Evolutionary conservation across 2,113 vertebrate species (phyloP), one percentile per base, ranked within the genome.

Genomic region (Catharus bicknelli): DNA sequence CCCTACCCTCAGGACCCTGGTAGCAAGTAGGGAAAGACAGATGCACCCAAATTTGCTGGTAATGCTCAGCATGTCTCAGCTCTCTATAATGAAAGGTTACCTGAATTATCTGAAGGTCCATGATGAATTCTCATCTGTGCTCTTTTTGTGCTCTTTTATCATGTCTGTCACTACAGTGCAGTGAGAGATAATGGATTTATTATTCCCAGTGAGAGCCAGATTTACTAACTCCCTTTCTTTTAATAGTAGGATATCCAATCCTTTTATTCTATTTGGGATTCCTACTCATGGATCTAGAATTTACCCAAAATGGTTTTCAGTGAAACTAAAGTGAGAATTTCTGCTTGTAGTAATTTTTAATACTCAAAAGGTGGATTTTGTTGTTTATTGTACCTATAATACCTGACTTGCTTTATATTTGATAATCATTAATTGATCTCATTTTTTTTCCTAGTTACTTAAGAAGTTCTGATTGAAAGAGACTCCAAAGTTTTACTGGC

Each of bases 401-500:
- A 42, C 12, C 25, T 42, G 62, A 63, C 11, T 43, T 79, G 15
- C 3, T 47, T 45, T 6, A 0, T 69, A 50, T 80, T 79, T 84
- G 5, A 15, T 80, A 40, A 22, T 64, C 55, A 47, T 29, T 20
- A 26, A 12, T 50, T 58, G 5, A 19, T 59, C 19, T 75, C 3
- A 16, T 91, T 91, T 82, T 30, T 30, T 86, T 83, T 76, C 5
- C 29, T 72, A 61, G 30, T 7, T 72, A 26, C 50, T 75, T 68
- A 43, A 90, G 57, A 91, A 79, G 10, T 36, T 82, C 91, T 81
- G 7, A 34, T n/a, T 79, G 19, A 55, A 87, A 84, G 23, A 82
- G 23, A n/a, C 21, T 36, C 12, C 30, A 17, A 54, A 83, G 11
- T 47, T 76, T 88, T 83, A 9, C 14, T 53, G 47, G 25, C 19